These are phyloP conservation scores for Acleris sparsana DNA, from an alignment of 2,888 invertebrate genomes.

Conservation along the genomic window DNA sequence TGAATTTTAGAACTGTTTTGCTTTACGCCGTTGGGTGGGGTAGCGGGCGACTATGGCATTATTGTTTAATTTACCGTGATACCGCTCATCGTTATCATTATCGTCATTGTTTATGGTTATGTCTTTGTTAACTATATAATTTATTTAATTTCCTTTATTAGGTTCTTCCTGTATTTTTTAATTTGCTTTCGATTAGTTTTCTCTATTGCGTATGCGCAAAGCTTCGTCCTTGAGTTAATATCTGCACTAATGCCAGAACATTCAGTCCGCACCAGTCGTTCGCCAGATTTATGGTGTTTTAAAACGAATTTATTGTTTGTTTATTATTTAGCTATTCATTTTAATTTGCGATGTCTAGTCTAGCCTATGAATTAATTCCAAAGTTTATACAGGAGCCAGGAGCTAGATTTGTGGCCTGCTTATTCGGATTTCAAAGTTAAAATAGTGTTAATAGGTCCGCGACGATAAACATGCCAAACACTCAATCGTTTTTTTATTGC, in stretches of 20 bases:
- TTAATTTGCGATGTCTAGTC: conserved; percentile 23
- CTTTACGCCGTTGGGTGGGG: conserved; percentile 34
- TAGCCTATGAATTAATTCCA: conserved; percentile 6
- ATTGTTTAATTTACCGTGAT: conserved; percentile 29
- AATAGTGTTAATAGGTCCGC: no score
- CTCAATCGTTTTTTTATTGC: not conserved
- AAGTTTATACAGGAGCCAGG: not conserved
- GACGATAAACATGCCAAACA: not conserved
- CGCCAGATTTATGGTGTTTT: conserved; percentile 58
- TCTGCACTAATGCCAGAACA: conserved; percentile 19
- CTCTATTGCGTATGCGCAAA: conserved; percentile 34
- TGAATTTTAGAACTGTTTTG: conserved; percentile 56
- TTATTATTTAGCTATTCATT: conserved; percentile 53
- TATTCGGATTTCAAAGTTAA: no score
- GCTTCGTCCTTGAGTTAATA: conserved; percentile 43
- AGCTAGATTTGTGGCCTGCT: not conserved
- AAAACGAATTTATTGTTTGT: conserved; percentile 62
- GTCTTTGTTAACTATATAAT: not conserved
- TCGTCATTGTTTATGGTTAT: conserved; percentile 9
- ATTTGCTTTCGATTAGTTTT: not conserved
- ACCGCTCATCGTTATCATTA: conserved; percentile 25
- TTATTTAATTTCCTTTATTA: not conserved
- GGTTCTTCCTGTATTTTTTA: conserved; percentile 4
- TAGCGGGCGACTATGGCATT: conserved; percentile 21
- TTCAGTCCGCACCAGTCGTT: conserved; percentile 44